Evolutionary conservation across 2,888 invertebrate species (phyloP), one percentile per base, ranked within the genome.

Genomic region (Cylloceria caligata): DNA sequence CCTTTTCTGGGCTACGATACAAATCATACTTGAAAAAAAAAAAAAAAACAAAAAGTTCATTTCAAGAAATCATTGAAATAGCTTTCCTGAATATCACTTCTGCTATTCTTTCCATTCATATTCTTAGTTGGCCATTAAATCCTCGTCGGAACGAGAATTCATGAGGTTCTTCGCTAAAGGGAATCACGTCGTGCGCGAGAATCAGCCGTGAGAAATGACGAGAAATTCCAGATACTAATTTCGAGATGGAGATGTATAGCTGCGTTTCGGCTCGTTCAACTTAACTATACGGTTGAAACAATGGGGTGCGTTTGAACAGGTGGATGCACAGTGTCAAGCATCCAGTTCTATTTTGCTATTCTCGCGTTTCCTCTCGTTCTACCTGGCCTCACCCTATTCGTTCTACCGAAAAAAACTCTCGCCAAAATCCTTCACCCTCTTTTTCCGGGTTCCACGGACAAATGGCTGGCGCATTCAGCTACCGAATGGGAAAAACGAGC

Each of bases 301-400:
- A 82, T 69, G 42, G 55, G 34, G 34, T 73, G 82, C 74, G 75
- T 82, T 81, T 79, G 78, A 82, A 75, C 78, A 78, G 57, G 60
- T 42, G 68, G 69, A 73, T 78, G 77, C 68, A 42, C 81, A 81
- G 78, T 81, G 81, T 81, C 81, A 81, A 81, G 73, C 81, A 81
- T 42, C 36, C 68, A 64, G 75, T 67, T 47, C 57, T 52, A 45
- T 76, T 72, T 57, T 60, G 30, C 34, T 65, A 45, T 24, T 73
- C 73, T 27, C 62, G 65, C 55, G 55, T 71, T 75, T 71, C 47
- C 69, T 9, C 49, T 19, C 36, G 36, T 27, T 55, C 34, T 62
- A 34, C 6, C 34, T 34, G 24, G 27, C n/a, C 30, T 52, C 24
- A 21, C 52, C 24, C 52, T 3, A n/a, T 16, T 42, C 52, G 21